A percentile compares a stretch with the other conserved stretches of the same genome.
Conservation (phyloP, 1,140 invertebrate species). For the Helicoverpa armigera region DNA sequence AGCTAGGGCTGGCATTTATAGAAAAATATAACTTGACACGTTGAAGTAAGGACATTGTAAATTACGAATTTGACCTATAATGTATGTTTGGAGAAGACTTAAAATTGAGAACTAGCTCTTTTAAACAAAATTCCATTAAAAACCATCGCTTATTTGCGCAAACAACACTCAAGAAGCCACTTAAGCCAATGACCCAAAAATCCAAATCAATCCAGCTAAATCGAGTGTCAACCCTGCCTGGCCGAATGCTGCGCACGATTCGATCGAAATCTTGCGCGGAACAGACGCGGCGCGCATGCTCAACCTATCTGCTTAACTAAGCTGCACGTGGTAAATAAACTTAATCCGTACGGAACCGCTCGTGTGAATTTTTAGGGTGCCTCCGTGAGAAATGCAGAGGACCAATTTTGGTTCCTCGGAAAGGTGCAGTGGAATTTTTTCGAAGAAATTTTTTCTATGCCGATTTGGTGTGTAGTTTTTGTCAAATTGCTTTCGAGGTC, state of each 20-base stretch:
- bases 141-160: too few species aligned
- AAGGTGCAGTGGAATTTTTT: background rate
- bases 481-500: too few species aligned
- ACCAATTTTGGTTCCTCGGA: background rate
- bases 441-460: background rate
- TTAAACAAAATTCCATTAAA: background rate
- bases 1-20: constrained; percentile 19
- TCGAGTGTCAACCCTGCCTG: constrained; percentile 19
- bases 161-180: background rate
- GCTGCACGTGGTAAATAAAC: constrained; percentile 48
- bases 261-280: constrained; percentile 57
- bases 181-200: constrained; percentile 13
- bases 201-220: constrained; percentile 1
- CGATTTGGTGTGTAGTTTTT: background rate
- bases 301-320: constrained; percentile 45
- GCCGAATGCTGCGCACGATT: constrained; percentile 52
- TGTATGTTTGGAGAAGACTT: background rate
- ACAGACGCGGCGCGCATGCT: constrained; percentile 48
- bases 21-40: background rate
- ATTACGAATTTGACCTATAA: background rate
- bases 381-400: constrained; percentile 23
- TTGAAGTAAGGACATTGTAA: background rate
- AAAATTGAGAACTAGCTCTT: background rate
- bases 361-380: constrained; percentile 46
- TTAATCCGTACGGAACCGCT: constrained; percentile 46